Percentiles rank a stretch among this genome's conserved stretches.
phyloP scores from a whole-genome alignment of 2,888 invertebrate species.

The Morpho helenor region DNA sequence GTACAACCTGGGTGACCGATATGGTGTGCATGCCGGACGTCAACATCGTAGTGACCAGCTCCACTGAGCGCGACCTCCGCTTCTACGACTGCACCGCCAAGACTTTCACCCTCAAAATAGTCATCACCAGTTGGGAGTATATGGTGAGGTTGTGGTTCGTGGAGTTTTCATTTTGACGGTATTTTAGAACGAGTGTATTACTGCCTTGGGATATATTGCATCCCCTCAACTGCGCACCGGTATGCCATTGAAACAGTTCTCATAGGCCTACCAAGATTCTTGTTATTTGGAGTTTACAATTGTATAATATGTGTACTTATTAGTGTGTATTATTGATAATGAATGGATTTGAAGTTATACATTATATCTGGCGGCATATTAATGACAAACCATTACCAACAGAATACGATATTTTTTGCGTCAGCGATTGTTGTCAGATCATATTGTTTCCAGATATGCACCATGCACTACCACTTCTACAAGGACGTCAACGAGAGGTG shows the following conservation, averaged over 20 bases:
- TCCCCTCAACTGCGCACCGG: too few relatives aligned
- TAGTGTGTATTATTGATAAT: too few relatives aligned
- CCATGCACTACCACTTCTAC: conserved; percentile 81
- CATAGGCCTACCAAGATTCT: too few relatives aligned
- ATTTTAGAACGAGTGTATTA: neutral
- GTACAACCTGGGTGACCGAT: conserved; percentile 86
- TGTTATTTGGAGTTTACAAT: too few relatives aligned
- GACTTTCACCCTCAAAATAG: conserved; percentile 84
- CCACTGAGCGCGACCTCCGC: conserved; percentile 87
- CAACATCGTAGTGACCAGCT: conserved; percentile 86
- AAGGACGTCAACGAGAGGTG: conserved; percentile 76
- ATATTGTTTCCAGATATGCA: conserved; percentile 49
- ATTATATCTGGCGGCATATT: too few relatives aligned
- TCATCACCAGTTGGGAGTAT: conserved; percentile 83
- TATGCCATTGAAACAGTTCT: too few relatives aligned
- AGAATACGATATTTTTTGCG: neutral
- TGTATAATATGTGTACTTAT: too few relatives aligned
- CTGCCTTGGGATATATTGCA: too few relatives aligned
- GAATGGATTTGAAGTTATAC: too few relatives aligned
- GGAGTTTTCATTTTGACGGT: neutral
- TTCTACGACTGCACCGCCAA: conserved; percentile 89
- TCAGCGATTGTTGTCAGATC: too few relatives aligned
- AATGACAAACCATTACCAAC: neutral
- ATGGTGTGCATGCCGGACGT: conserved; percentile 87
- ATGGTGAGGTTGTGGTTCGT: conserved; percentile 45